A percentile compares a stretch with the other conserved stretches of the same genome.
phyloP scores from a whole-genome alignment of 1,140 invertebrate genomes.

The Delia radicum region DNA sequence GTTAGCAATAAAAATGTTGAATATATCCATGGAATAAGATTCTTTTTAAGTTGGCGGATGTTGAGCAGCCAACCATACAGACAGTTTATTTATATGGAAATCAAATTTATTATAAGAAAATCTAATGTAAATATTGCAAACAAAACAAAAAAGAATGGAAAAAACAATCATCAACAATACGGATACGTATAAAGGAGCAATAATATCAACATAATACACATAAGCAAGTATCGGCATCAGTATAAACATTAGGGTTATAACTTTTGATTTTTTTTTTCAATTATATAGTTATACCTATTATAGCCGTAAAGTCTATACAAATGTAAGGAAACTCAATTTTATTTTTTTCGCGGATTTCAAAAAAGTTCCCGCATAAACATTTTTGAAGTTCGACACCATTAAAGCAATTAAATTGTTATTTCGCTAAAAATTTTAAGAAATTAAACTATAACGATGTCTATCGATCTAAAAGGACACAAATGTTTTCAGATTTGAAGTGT shows the following conservation, averaged over 20 bases:
- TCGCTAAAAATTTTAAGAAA: too few species aligned
- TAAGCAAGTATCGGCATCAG: neutral
- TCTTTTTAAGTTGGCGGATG: constrained; percentile 20
- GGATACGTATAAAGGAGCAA: neutral
- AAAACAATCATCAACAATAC: neutral
- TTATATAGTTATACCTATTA: too few species aligned
- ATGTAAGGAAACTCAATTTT: too few species aligned
- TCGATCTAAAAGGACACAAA: too few species aligned
- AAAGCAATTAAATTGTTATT: too few species aligned
- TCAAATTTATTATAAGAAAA: constrained; percentile 20
- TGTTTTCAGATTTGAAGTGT: too few species aligned
- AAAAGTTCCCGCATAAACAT: too few species aligned
- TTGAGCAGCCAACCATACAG: constrained; percentile 16
- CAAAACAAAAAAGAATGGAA: neutral
- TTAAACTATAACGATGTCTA: too few species aligned
- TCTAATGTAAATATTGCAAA: constrained; percentile 4
- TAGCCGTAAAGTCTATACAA: too few species aligned
- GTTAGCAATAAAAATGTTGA: neutral
- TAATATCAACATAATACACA: neutral
- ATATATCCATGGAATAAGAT: neutral
- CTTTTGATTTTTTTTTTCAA: too few species aligned
- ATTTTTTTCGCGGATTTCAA: too few species aligned
- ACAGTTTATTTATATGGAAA: constrained; percentile 21
- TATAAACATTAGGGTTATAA: neutral
- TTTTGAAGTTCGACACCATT: too few species aligned